Base-by-base conservation (phyloP, 2,888 invertebrate genomes). In the Macaria liturata region DNA sequence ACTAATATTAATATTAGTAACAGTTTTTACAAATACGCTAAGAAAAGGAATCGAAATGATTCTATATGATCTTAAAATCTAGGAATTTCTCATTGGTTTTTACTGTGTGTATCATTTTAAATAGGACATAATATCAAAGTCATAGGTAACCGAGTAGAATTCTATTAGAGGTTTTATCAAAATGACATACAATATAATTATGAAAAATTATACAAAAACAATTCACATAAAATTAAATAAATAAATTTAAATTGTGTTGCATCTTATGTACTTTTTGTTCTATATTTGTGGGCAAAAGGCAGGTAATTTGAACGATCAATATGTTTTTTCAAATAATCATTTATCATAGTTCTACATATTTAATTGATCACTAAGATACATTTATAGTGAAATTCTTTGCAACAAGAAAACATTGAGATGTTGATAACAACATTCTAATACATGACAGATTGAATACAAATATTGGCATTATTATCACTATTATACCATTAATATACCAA, bases 371-470 rank as follows among this genome's bases (percentile, higher is more conserved):
- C n/a, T n/a, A 32, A 34, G 39, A 45, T 57, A 51, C 46, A 57
- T 32, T 34, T 56, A 57, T 20, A 20, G 43, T 30, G 47, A 48
- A 54, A 59, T 71, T 73, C 60, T 70, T 72, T 77, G 71, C 72
- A 71, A 73, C 72, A 73, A 72, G 69, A 67, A 70, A 72, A 71
- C 69, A 69, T 64, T 70, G 54, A 59, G 64, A 67, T 70, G 69
- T 70, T 59, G 47, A 51, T 32, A 67, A 66, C 64, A 65, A 66
- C 69, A 49, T 50, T 59, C 47, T 39, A 37, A 53, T 37, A 51
- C 49, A 46, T 55, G 54, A 54, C 46, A 57, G 31, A 51, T 52
- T 50, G 54, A 37, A 49, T 37, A 46, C 49, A 39, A 9, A 46
- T 43, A 43, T 42, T 49, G 34, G 34, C 49, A 43, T 51, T 43